Evolutionary conservation across 2,113 vertebrate species (phyloP).

Genomic region (Poeciliopsis occidentalis): DNA sequence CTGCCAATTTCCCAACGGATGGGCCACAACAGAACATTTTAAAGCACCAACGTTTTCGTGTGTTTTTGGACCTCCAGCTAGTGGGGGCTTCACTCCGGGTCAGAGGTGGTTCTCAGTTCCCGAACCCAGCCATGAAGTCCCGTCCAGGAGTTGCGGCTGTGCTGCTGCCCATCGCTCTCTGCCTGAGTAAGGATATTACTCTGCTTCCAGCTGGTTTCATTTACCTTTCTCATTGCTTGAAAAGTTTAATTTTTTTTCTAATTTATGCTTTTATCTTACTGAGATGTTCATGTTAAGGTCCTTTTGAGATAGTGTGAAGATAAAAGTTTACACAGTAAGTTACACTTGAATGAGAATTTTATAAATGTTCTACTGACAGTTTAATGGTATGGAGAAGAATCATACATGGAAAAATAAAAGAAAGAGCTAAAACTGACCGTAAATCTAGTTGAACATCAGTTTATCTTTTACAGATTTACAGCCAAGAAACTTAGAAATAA

Average conservation of each 20-base stretch:
- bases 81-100: conserved; percentile 26
- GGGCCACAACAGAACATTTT: conserved; percentile 32
- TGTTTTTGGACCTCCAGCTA: conserved; percentile 40
- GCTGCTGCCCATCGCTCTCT: conserved; percentile 64
- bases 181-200: conserved; percentile 67
- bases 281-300: no score
- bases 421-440: no score
- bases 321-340: no score
- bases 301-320: no score
- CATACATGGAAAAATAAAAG: no score
- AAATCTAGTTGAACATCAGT: no score
- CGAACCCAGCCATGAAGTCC: conserved; percentile 53
- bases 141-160: conserved; percentile 19
- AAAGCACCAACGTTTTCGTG: conserved; percentile 21
- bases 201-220: background rate
- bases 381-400: no score
- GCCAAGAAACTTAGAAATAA: background rate
- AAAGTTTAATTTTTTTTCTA: conserved; percentile 3
- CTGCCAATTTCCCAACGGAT: conserved; percentile 55
- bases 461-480: background rate
- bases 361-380: no score
- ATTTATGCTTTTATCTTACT: conserved; percentile 34
- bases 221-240: background rate
- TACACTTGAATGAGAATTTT: no score
- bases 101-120: conserved; percentile 37